Base-by-base conservation (phyloP, 2,113 vertebrate genomes). In the Pionites leucogaster region DNA sequence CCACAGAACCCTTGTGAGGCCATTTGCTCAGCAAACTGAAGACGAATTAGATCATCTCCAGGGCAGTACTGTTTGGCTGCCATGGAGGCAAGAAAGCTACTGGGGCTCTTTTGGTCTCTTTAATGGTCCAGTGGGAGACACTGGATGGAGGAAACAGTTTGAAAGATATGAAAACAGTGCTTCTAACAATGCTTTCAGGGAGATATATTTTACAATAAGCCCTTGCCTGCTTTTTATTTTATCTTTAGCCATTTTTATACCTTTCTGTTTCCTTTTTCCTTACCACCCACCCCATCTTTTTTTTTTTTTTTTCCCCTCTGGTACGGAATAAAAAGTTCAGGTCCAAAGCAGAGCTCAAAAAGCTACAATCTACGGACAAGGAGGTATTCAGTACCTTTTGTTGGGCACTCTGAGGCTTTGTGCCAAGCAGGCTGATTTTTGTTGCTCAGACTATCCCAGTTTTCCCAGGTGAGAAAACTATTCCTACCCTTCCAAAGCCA, bases 181-280 rank as follows among this genome's bases (percentile, higher is more conserved):
- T 41, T 64, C 90, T 83, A 96, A 92, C 33, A 79, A 77, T 55
- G 79, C 50, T 96, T 91, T 86, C 85, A 91, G 50, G 57, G 59
- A 93, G 82, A 93, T 29, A 27, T n/a, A 86, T 85, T 96, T 96
- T 75, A 82, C 85, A 93, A 86, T 62, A 88, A 97, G 64, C 31
- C 19, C 70, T 78, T 90, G 82, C 25, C 85, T 90, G 31, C 6
- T 92, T 93, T 95, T 96, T 95, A 94, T 67, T 92, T 53, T 87
- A 60, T 50, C 82, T 90, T 62, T 68, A 87, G 31, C 64, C 37
- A 74, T 91, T 91, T 85, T 95, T 75, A 37, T 78, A 63, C 35
- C 67, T 86, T 74, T 41, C 75, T 63, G 41, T 46, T 96, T 80
- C 42, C 18, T 42, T 49, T 23, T 7, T 41, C 25, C 33, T 59